Conservation (phyloP, 2,113 vertebrate species). For the pig (Sus scrofa) region DNA sequence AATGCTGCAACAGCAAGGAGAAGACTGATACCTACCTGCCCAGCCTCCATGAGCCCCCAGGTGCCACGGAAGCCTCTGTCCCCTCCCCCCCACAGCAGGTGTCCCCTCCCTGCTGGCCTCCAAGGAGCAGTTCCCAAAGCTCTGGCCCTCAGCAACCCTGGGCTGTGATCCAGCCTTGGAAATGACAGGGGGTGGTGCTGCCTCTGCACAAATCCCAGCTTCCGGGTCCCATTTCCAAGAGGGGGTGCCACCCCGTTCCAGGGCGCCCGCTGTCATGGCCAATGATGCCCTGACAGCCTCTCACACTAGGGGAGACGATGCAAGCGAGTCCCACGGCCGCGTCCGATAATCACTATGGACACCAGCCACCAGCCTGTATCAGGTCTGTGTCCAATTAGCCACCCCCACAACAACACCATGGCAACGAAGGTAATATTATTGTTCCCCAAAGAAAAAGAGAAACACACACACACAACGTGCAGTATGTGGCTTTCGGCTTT, state of each 20-base stretch:
- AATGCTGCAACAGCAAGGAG: accelerated
- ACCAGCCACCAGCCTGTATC: slow-evolving; percentile 39
- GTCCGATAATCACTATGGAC: slow-evolving; percentile 73
- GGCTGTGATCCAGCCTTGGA: neutral
- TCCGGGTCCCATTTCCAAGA: neutral
- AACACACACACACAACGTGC: neutral
- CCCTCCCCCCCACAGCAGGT: neutral
- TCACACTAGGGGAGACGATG: neutral
- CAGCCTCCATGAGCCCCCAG: neutral
- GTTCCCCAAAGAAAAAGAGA: slow-evolving; percentile 16
- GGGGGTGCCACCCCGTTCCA: neutral
- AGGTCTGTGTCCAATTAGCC: slow-evolving; percentile 57
- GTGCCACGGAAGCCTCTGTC: accelerated
- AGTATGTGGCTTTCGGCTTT: neutral
- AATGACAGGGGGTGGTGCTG: neutral
- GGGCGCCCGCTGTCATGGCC: accelerated
- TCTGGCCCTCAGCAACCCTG: neutral
- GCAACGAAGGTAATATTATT: slow-evolving; percentile 81
- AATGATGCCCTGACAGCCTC: neutral
- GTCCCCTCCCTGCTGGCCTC: neutral
- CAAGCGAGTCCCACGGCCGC: neutral
- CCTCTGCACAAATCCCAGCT: neutral
- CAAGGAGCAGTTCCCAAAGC: neutral
- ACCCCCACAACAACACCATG: slow-evolving; percentile 65
- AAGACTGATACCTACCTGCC: neutral